A percentile compares a stretch with the other conserved stretches of the same genome.
Evolutionary conservation across 2,113 vertebrate genomes (phyloP).

Genomic region (Carassius gibelio): DNA sequence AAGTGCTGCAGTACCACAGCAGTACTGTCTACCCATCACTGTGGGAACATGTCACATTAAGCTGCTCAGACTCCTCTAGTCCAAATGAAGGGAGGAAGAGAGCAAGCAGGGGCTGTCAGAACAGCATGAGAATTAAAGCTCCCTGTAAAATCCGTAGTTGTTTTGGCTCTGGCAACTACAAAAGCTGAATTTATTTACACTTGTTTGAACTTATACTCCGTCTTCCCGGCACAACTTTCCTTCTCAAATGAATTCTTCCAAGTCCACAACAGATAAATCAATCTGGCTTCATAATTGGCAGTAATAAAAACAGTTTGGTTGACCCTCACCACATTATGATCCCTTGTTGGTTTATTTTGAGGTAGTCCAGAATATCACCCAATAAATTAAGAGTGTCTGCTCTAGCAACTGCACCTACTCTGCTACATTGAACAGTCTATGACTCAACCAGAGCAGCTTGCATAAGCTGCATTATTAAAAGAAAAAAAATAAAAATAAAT

Average conservation of each 20-base stretch:
- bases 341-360: conserved; percentile 14
- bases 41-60: conserved; percentile 26
- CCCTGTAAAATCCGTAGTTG: conserved; percentile 45
- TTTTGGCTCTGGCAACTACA: conserved; percentile 47
- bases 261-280: conserved; percentile 47
- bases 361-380: conserved; percentile 42
- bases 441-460: conserved; percentile 16
- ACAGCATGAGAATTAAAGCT: conserved; percentile 46
- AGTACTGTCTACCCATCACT: conserved; percentile 26
- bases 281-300: conserved; percentile 49
- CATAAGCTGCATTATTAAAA: conserved; percentile 29
- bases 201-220: background rate
- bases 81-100: conserved; percentile 8
- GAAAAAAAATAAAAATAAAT: background rate
- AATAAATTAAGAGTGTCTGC: conserved; percentile 56
- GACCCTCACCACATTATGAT: conserved; percentile 49
- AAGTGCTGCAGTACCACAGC: conserved; percentile 35
- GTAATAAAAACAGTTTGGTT: conserved; percentile 48
- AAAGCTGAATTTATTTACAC: conserved; percentile 37
- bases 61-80: conserved; percentile 32
- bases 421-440: conserved; percentile 24
- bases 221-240: background rate
- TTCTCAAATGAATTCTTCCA: conserved; percentile 29
- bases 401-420: conserved; percentile 48
- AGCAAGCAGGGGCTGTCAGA: conserved; percentile 23